Base-by-base conservation (phyloP, 2,113 vertebrate genomes). In the Anarhynchus alexandrinus region DNA sequence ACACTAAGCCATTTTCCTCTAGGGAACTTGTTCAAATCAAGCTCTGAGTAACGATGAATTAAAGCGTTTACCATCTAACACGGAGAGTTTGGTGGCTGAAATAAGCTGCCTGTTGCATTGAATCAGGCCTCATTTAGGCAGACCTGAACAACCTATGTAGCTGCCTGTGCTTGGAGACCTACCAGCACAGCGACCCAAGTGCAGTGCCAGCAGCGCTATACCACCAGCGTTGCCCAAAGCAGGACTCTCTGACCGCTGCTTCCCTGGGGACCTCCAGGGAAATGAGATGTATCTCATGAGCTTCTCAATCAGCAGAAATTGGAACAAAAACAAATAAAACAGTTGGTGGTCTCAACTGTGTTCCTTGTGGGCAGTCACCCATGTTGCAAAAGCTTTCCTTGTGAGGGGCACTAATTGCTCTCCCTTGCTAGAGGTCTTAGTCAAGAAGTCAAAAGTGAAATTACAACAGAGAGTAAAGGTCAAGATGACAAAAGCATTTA, bases 301-400 rank as follows among this genome's bases (percentile, higher is more conserved):
- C 91, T 92, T 92, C 93, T 96, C 95, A 76, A 90, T 90, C 92
- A 93, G 94, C 93, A 95, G 65, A 95, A 96, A 93, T 45, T 58
- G 51, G 71, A 96, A 96, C 19, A 94, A 96, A 97, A 96, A 86
- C 81, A 97, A 96, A 97, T 94, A 94, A 93, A 94, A 47, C 65
- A 8, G 84, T 79, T 94, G 88, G 96, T 96, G 94, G 91, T 95
- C 94, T 88, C 85, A 40, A 14, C 34, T 66, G 86, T 92, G 80
- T 74, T 93, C 82, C 77, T 87, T 90, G 90, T 69, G 82, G 92
- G 84, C 85, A 96, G 81, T 91, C 88, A 87, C 66, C 86, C 92
- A 86, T 86, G 89, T 85, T 94, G 89, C 78, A 94, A 94, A 94
- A 95, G 76, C 55, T 82, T 79, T 84, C 80, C 54, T n/a, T 73